Percentiles rank a stretch among this genome's conserved stretches.
Conservation (phyloP, 1,140 invertebrate genomes). For the Octopus sinensis region DNA sequence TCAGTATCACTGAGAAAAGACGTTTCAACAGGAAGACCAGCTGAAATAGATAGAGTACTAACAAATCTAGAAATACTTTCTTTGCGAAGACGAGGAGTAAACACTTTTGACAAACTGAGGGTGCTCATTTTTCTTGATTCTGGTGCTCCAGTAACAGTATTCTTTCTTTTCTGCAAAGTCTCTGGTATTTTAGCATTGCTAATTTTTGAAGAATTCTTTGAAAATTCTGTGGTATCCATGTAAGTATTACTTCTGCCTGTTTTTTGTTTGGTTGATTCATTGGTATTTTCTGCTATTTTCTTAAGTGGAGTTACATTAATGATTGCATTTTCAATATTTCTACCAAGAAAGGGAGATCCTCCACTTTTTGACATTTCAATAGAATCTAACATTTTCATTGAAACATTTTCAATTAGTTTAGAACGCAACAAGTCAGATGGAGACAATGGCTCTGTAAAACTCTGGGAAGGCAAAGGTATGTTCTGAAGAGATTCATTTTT, state of each 20-base stretch:
- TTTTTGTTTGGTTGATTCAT: neutral
- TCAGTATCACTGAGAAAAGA: neutral
- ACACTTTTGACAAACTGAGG: neutral
- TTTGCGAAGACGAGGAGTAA: neutral
- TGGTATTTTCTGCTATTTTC: neutral
- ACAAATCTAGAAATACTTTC: neutral
- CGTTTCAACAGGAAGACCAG: neutral
- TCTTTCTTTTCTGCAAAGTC: neutral
- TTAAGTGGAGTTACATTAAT: neutral
- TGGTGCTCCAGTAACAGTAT: neutral
- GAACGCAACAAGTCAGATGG: neutral
- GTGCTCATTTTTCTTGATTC: neutral
- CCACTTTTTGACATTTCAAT: neutral
- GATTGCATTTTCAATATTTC: neutral
- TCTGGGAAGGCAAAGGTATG: neutral
- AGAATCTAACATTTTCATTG: neutral
- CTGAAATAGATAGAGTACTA: neutral
- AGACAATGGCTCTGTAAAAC: neutral
- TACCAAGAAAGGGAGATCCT: neutral
- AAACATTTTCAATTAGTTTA: neutral
- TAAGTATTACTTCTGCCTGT: neutral
- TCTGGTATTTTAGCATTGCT: neutral
- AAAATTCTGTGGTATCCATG: neutral
- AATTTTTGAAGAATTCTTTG: neutral
- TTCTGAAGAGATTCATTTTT: neutral